A percentile compares a stretch with the other conserved stretches of the same genome.
Conservation (phyloP, 53 echinoderm and acorn worm species). For the Paelopatides confundens region DNA sequence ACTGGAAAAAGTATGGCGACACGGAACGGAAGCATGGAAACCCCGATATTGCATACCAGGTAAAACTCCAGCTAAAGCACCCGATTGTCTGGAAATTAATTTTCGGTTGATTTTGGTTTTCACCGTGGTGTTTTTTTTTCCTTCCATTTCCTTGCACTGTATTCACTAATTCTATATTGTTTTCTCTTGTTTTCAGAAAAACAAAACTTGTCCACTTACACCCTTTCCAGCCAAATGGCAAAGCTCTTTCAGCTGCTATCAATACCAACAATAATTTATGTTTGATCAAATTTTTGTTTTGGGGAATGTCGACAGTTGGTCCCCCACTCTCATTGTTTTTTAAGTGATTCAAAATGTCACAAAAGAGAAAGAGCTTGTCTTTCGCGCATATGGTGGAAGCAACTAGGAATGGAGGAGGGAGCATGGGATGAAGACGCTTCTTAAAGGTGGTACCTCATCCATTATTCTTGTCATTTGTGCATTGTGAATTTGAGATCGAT, state of each 20-base stretch:
- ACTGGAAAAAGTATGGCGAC: conserved; percentile 99
- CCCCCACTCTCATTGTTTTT: background rate
- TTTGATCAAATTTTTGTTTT: conserved; percentile 17
- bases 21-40: conserved; percentile 79
- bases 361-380: conserved; percentile 39
- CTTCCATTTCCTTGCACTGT: conserved; percentile 15
- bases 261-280: conserved; percentile 11
- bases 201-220: conserved; percentile 27
- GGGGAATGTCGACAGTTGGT: background rate
- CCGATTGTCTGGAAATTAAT: background rate
- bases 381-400: conserved; percentile 46
- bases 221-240: conserved; percentile 45
- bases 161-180: conserved; percentile 33
- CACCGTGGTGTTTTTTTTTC: conserved; percentile 9
- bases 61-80: conserved; percentile 38
- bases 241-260: conserved; percentile 34
- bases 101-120: background rate
- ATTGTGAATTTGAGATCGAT: conserved; percentile 1
- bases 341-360: conserved; percentile 2
- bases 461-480: conserved; percentile 36
- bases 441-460: conserved; percentile 44
- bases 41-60: conserved; percentile 73
- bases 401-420: conserved; percentile 16
- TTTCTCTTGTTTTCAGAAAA: conserved; percentile 44
- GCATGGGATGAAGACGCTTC: conserved; percentile 44